Base-by-base conservation (phyloP, 2,113 vertebrate species). In the Ictidomys tridecemlineatus region DNA sequence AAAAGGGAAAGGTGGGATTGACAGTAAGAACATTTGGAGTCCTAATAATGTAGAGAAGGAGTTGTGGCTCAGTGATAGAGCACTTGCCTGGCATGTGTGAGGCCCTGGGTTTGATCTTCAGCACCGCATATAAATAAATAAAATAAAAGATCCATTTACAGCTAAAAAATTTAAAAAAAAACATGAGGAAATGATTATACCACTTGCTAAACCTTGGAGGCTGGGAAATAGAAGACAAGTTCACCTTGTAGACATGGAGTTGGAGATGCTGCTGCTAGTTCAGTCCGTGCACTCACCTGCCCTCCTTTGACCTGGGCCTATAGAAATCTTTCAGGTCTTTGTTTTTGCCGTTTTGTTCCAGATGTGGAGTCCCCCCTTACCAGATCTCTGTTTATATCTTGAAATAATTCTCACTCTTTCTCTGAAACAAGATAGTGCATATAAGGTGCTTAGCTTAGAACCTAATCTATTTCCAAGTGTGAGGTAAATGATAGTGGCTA, bases 321-420 rank as follows among this genome's bases (percentile, higher is more conserved):
- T 2, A 89, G 79, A 79, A 26, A 85, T 63, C 39, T 37, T 67
- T 95, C 11, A 53, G 26, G 79, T 79, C 18, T 11, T 18, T 84
- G 70, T 88, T 51, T 91, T 95, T 85, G 39, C 56, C 74, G n/a
- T 32, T 85, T 89, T 92, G 51, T 92, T 85, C 63, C 67, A 82
- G 39, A 39, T 30, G 3, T 34, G 56, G 51, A 88, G 8, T 1
- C 39, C 26, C 37, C 4, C 11, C 8, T 5, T 22, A 34, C 89
- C 56, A 56, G 20, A 56, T 22, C 30, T 80, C 11, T 34, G 56
- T 24, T 45, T 37, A 48, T 61, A 20, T 58, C 67, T 85, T 91
- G 22, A 42, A 93, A 37, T 67, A 85, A 16, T 37, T 89, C n/a
- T 92, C 14, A 28, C 30, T 74, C 8, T 24, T 14, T 90, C 34